Evolutionary conservation across 1,140 invertebrate genomes (phyloP).

Genomic region (Drosophila saltans): DNA sequence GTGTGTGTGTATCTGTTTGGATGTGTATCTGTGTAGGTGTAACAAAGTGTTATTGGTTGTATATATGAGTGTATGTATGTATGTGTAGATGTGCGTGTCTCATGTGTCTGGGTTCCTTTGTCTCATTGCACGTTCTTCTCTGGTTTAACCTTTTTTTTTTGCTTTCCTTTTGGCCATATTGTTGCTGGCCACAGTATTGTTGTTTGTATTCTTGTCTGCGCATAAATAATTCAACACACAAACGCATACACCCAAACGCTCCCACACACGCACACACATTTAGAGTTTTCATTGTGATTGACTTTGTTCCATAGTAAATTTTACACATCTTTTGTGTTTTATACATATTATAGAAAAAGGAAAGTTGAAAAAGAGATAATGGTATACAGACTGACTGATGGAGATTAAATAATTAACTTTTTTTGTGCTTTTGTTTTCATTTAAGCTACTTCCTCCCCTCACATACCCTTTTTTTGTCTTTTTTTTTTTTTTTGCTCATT

Average conservation of each 20-base stretch:
- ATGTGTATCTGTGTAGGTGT: constrained; percentile 34
- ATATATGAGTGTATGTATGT: constrained; percentile 29
- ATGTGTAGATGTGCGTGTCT: constrained; percentile 38
- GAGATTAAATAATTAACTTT: constrained; percentile 1
- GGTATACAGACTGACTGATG: not conserved
- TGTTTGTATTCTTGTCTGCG: constrained; percentile 51
- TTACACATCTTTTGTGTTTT: constrained; percentile 26
- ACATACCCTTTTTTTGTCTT: constrained; percentile 20
- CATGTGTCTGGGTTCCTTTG: constrained; percentile 39
- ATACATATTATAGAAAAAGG: constrained; percentile 12
- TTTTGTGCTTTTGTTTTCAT: constrained; percentile 28
- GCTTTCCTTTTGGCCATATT: constrained; percentile 54
- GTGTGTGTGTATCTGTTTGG: constrained; percentile 23
- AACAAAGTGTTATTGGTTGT: constrained; percentile 42
- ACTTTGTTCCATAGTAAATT: constrained; percentile 25
- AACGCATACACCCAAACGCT: constrained; percentile 23
- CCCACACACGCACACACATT: constrained; percentile 5
- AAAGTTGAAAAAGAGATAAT: not conserved
- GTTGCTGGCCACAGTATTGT: constrained; percentile 50
- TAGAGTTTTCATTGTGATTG: constrained; percentile 27
- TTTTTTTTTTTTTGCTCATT: not conserved
- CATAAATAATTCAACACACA: constrained; percentile 69
- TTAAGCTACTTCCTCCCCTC: constrained; percentile 13
- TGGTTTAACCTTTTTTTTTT: constrained; percentile 62
- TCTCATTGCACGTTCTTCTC: constrained; percentile 48